Evolutionary conservation across 2,888 invertebrate species (phyloP).

Genomic region (Eulithis testata): DNA sequence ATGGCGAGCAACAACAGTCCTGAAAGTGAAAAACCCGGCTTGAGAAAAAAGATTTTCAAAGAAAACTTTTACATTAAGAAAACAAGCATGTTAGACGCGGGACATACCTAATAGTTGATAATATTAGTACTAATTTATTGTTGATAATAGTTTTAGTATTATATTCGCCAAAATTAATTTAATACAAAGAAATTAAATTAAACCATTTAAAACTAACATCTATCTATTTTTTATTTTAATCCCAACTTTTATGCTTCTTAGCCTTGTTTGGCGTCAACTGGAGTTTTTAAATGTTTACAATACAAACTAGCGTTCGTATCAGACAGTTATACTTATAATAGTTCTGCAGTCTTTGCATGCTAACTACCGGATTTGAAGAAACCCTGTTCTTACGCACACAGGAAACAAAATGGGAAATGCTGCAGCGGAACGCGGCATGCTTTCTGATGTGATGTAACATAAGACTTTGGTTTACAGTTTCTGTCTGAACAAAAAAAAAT

Average conservation of each 20-base stretch:
- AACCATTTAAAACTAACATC: background rate
- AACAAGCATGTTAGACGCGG: constrained; percentile 68
- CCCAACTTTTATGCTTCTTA: too few relatives aligned
- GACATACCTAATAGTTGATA: constrained; percentile 55
- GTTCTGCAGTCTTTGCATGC: constrained; percentile 50
- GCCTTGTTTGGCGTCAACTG: too few relatives aligned
- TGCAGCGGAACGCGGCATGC: constrained; percentile 16
- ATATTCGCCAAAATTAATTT: constrained; percentile 49
- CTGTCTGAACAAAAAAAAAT: constrained; percentile 8
- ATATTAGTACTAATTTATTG: constrained; percentile 72
- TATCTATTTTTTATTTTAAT: too few relatives aligned
- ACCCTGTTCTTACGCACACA: constrained; percentile 41
- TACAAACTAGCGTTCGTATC: too few relatives aligned
- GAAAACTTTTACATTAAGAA: constrained; percentile 80
- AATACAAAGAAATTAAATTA: constrained; percentile 31
- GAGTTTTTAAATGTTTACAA: too few relatives aligned
- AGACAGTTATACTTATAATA: background rate
- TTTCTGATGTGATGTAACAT: constrained; percentile 19
- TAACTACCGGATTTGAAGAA: constrained; percentile 43
- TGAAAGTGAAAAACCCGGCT: constrained; percentile 71
- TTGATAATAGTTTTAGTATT: constrained; percentile 52
- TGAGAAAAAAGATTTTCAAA: constrained; percentile 75
- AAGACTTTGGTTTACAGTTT: background rate
- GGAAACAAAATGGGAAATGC: constrained; percentile 37
- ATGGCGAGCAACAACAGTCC: constrained; percentile 74